Conservation (phyloP, 2,888 invertebrate genomes). For the Patella ulyssiponensis region DNA sequence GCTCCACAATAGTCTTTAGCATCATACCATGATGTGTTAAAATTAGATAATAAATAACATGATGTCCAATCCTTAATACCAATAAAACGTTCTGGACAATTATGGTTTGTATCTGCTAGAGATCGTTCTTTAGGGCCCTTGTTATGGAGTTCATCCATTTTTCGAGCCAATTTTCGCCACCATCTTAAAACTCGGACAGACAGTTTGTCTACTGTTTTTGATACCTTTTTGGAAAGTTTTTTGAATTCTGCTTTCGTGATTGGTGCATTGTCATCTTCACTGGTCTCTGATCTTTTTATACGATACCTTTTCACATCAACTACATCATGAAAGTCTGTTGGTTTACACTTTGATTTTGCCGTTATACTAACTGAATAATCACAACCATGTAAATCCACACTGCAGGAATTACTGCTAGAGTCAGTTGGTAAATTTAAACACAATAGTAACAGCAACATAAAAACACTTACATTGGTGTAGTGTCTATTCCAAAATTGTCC, state of each 20-base stretch:
- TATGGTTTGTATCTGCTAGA: slow-evolving; percentile 12
- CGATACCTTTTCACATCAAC: not conserved
- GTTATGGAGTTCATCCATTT: slow-evolving; percentile 29
- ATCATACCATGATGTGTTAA: slow-evolving; percentile 63
- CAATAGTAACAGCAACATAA: too few species aligned
- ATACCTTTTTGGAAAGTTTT: slow-evolving; percentile 29
- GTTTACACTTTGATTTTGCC: slow-evolving; percentile 26
- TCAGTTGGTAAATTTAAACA: too few species aligned
- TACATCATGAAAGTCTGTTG: not conserved
- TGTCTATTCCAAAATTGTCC: too few species aligned
- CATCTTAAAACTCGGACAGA: slow-evolving; percentile 50
- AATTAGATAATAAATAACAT: slow-evolving; percentile 62
- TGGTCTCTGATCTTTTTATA: not conserved
- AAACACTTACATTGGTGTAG: too few species aligned
- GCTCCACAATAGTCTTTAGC: slow-evolving; percentile 63
- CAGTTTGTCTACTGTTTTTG: slow-evolving; percentile 43
- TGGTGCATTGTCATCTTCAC: not conserved
- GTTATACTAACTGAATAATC: slow-evolving; percentile 32
- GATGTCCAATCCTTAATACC: slow-evolving; percentile 54
- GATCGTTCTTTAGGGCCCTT: slow-evolving; percentile 4
- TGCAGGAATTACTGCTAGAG: slow-evolving; percentile 23
- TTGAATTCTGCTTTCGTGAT: slow-evolving; percentile 21
- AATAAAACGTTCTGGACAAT: slow-evolving; percentile 59
- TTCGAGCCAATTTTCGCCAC: slow-evolving; percentile 50
- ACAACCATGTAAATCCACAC: slow-evolving; percentile 31